Base-by-base conservation (phyloP, 2,888 invertebrate species). In the Plusia festucae region DNA sequence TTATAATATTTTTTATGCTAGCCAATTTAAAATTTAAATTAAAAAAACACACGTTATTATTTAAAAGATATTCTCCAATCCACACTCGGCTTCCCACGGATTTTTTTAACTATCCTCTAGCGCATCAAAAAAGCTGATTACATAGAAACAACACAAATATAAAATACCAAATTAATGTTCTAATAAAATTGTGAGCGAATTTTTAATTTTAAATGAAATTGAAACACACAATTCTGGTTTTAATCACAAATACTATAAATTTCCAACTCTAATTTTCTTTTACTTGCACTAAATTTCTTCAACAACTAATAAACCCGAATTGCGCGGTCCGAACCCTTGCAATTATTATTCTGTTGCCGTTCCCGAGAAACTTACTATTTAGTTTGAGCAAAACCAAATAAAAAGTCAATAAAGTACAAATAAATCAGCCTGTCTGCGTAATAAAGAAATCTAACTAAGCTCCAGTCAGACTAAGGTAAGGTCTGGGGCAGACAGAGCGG, bases 381-480 rank as follows among this genome's bases (percentile, higher is more conserved):
- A 70, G 77, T 82, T 79, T 68, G 55, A 69, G 55, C 67, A 58
- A 65, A 72, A 77, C 74, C 64, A 67, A 82, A 77, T 64, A 80
- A 72, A 77, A 73, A 80, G 72, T 72, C 71, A 68, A 80, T 72
- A 74, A 68, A 81, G 65, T 69, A 72, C 59, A 74, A 76, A 82
- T 82, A 80, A 80, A 82, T 82, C 82, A 78, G 75, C 46, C 70
- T 82, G 81, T 62, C 66, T 80, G 24, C 63, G 70, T 73, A 74
- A 74, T 75, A 80, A 70, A 77, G 72, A 68, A 75, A 72, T 80
- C 67, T 68, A 65, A 70, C 68, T 65, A 69, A 66, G 65, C 59
- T 62, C 15, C 64, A 53, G 54, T 13, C 30, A 46, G 54, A 13
- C 40, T 40, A 13, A 40, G 8, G 52, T 55, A 52, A 55, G 79